Percentiles rank a stretch among this genome's conserved stretches.
Conservation (phyloP, 1,140 invertebrate genomes). For the Drosophila elegans region DNA sequence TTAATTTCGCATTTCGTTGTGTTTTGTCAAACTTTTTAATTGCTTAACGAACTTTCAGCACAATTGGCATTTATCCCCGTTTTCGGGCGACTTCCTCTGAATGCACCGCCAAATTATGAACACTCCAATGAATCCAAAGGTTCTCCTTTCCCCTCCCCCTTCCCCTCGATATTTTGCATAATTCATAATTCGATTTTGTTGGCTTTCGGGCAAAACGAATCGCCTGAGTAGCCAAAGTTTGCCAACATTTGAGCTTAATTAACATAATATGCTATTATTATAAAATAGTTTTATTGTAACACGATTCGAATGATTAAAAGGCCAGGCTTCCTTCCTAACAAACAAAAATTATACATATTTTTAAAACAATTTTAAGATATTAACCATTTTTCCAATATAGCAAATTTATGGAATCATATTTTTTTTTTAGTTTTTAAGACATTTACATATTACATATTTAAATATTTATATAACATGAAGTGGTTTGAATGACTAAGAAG, state of each 20-base stretch:
- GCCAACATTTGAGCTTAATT: constrained; percentile 28
- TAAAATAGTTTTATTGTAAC: background rate
- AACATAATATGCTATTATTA: background rate
- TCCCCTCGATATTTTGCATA: background rate
- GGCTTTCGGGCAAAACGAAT: background rate
- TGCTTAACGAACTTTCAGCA: constrained; percentile 70
- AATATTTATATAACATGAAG: no score
- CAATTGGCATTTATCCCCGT: constrained; percentile 55
- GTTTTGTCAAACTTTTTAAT: constrained; percentile 78
- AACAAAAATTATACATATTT: no score
- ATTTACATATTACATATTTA: no score
- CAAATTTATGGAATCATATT: no score
- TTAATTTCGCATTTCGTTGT: constrained; percentile 61
- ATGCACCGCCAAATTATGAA: constrained; percentile 32
- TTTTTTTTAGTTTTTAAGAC: no score
- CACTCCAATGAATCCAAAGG: constrained; percentile 29
- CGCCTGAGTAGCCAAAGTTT: constrained; percentile 11
- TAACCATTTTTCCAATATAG: no score
- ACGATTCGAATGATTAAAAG: no score
- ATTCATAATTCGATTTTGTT: constrained; percentile 19
- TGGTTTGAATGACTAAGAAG: no score
- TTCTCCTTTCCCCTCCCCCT: background rate
- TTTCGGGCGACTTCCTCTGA: constrained; percentile 40
- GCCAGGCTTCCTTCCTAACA: background rate
- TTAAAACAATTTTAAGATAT: no score